A percentile compares a stretch with the other conserved stretches of the same genome.
These are phyloP conservation scores for Perccottus glenii DNA, from an alignment of 2,113 vertebrate genomes.

Conservation along the genomic window DNA sequence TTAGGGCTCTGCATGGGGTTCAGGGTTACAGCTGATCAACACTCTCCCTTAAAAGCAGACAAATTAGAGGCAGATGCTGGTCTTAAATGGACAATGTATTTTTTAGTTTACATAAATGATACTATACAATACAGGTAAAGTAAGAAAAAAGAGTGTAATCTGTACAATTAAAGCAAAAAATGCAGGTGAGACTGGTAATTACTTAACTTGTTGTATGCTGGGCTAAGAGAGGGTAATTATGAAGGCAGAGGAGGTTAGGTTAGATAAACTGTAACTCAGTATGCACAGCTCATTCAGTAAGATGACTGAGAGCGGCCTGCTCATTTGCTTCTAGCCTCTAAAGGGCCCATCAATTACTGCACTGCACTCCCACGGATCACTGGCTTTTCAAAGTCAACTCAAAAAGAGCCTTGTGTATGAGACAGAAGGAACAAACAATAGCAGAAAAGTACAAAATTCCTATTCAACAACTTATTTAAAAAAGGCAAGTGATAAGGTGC, in stretches of 20 bases:
- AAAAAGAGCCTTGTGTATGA: conserved; percentile 19
- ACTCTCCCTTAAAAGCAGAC: neutral
- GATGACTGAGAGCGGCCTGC: conserved; percentile 43
- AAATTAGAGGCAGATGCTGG: neutral
- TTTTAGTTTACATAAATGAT: too few relatives aligned
- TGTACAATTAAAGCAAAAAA: conserved; percentile 11
- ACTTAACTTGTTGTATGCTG: conserved; percentile 8
- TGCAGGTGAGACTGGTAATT: neutral
- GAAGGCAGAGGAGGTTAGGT: conserved; percentile 17
- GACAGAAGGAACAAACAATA: conserved; percentile 19
- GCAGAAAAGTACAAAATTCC: neutral
- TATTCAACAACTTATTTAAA: too few relatives aligned
- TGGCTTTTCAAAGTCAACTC: conserved; percentile 48
- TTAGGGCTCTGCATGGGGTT: conserved; percentile 29
- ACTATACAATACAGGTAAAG: too few relatives aligned
- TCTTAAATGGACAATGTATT: neutral
- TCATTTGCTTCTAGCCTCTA: conserved; percentile 43
- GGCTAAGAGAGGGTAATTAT: conserved; percentile 36
- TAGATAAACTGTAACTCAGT: conserved; percentile 31
- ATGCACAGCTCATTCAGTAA: conserved; percentile 32
- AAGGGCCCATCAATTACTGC: conserved; percentile 48
- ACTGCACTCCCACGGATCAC: conserved; percentile 29
- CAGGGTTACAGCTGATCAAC: conserved; percentile 2
- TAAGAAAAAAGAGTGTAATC: neutral
- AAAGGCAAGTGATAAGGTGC: too few relatives aligned